Percentiles rank a stretch among this genome's conserved stretches.
phyloP scores from a whole-genome alignment of 2,888 invertebrate species.

The Artemia sinica region DNA sequence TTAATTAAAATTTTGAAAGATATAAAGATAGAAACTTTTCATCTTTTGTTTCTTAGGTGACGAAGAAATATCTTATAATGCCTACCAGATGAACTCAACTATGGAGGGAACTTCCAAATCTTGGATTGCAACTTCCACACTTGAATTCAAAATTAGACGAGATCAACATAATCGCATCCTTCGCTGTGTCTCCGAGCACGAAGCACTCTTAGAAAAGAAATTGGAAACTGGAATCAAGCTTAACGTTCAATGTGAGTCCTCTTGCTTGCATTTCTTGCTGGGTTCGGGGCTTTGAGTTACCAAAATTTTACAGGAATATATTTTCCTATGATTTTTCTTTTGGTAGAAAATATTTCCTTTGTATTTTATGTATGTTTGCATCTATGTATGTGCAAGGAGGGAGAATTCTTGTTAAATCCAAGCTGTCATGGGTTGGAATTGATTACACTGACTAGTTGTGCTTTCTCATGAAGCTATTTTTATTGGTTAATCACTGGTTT shows the following conservation, averaged over 20 bases:
- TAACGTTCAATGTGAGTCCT: conserved; percentile 66
- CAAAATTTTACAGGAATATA: background rate
- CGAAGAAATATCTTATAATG: conserved; percentile 34
- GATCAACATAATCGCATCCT: conserved; percentile 58
- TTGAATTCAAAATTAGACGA: conserved; percentile 60
- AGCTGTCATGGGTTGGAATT: too few relatives aligned
- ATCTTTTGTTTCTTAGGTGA: background rate
- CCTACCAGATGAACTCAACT: conserved; percentile 61
- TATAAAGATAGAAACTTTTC: background rate
- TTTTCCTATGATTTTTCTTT: too few relatives aligned
- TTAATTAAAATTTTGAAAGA: background rate
- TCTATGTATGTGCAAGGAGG: too few relatives aligned
- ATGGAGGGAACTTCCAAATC: conserved; percentile 68
- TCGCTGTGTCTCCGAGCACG: conserved; percentile 65
- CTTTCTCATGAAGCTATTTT: too few relatives aligned
- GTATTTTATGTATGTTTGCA: too few relatives aligned
- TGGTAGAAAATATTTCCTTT: too few relatives aligned
- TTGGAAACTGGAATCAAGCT: conserved; percentile 59
- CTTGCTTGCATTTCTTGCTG: background rate
- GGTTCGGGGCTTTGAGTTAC: background rate
- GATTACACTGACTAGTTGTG: too few relatives aligned
- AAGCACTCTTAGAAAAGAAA: conserved; percentile 54
- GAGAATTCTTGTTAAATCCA: too few relatives aligned
- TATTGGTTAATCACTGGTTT: too few relatives aligned
- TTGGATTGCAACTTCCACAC: conserved; percentile 63